These are phyloP conservation scores for Drosophila anceps DNA, from an alignment of 2,888 invertebrate species.

Conservation along the genomic window DNA sequence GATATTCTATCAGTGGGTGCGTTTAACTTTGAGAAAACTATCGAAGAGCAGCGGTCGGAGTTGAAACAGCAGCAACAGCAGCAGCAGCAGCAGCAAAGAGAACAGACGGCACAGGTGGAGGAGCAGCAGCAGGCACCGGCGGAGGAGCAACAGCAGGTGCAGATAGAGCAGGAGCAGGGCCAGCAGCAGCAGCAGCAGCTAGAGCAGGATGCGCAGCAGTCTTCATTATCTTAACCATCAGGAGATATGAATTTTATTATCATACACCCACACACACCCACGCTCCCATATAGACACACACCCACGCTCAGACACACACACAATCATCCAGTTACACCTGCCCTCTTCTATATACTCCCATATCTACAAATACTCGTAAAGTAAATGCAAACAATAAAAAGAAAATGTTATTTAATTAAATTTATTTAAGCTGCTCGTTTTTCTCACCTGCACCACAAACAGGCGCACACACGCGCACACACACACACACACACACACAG, in stretches of 20 bases:
- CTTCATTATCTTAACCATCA: conserved; percentile 56
- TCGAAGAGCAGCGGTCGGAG: conserved; percentile 54
- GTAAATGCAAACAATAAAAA: conserved; percentile 77
- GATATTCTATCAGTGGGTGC: conserved; percentile 83
- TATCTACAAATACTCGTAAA: conserved; percentile 59
- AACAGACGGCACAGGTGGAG: conserved; percentile 21
- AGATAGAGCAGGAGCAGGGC: neutral
- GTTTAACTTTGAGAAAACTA: conserved; percentile 79
- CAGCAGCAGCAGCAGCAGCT: neutral
- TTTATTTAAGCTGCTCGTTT: conserved; percentile 76
- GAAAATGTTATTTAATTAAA: conserved; percentile 82
- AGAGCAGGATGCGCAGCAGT: conserved; percentile 18
- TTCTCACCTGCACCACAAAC: conserved; percentile 43
- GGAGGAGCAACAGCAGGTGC: conserved; percentile 19
- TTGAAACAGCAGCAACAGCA: conserved; percentile 36
- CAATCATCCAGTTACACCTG: neutral
- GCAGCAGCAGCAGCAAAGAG: conserved; percentile 22
- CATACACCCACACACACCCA: conserved; percentile 19
- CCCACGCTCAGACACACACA: conserved; percentile 12
- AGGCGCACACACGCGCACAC: conserved; percentile 2
- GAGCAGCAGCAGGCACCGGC: conserved; percentile 2
- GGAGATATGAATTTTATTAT: conserved; percentile 59
- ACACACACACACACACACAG: neutral
- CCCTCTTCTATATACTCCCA: conserved; percentile 1
- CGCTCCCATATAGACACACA: conserved; percentile 10